These are phyloP conservation scores for Otis tarda DNA, from an alignment of 2,113 vertebrate genomes.

Conservation along the genomic window DNA sequence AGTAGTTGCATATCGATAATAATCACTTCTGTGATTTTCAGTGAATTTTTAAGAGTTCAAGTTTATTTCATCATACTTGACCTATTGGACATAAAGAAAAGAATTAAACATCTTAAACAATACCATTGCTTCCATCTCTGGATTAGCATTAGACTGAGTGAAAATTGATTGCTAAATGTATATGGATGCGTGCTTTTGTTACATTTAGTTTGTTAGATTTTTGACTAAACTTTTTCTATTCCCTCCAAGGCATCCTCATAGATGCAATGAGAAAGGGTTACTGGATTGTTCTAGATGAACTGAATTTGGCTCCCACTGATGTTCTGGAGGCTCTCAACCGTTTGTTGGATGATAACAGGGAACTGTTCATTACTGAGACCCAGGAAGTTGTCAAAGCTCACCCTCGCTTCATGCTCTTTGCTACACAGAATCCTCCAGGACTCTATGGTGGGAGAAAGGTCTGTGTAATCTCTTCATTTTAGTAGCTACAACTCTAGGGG, in stretches of 20 bases:
- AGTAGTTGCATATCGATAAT: background rate
- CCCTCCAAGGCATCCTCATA: constrained; percentile 86
- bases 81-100: background rate
- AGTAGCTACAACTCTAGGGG: background rate
- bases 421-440: constrained; percentile 97
- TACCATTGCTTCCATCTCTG: background rate
- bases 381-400: constrained; percentile 96
- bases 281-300: constrained; percentile 96
- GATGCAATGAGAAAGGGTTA: constrained; percentile 97
- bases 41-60: background rate
- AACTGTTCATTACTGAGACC: constrained; percentile 93
- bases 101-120: background rate
- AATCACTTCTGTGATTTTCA: background rate
- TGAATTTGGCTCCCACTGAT: constrained; percentile 96
- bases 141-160: background rate
- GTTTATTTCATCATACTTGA: background rate
- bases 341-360: constrained; percentile 94
- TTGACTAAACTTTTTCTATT: background rate
- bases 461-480: background rate
- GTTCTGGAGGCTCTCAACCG: constrained; percentile 96
- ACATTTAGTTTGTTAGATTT: background rate
- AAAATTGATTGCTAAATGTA: background rate
- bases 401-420: constrained; percentile 95
- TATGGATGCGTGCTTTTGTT: background rate
- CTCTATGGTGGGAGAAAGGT: constrained; percentile 98